Evolutionary conservation across 1,140 invertebrate species (phyloP), one percentile per base, ranked within the genome.

Genomic region (Heterodera schachtii): DNA sequence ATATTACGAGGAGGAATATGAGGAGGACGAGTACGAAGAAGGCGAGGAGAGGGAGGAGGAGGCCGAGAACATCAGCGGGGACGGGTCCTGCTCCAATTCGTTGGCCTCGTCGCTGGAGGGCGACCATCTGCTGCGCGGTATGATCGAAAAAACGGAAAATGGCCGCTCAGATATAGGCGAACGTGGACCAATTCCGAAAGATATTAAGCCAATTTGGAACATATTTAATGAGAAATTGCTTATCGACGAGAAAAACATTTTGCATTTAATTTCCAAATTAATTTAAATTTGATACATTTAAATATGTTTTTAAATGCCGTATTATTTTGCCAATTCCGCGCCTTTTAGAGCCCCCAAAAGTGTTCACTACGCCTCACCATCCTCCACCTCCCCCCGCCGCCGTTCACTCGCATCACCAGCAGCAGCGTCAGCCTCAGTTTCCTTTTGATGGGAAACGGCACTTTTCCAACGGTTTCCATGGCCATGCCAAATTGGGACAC

Each of bases 11-110:
- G 77, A 78, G 47, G 75, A 78, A 43, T 78, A 78, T 47, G 80
- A 81, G 71, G 80, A 81, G 49, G 80, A 78, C 19, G 80, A 78
- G 49, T 77, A 81, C 49, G 78, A 79, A 21, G 78, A 79, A 2
- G 6, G 21, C 16, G 78, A 79, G 31, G 78, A 31, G 41, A 41
- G 41, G 43, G 77, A 78, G 47, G 75, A n/a, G 43, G 64, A 71
- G 47, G n/a, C 49, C 19, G 57, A 66, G 44, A 78, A 69, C 41
- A 21, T 70, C 13, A 69, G 57, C 44, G 70, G 69, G 41, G 69
- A 69, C 47, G 57, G 44, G 16, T 78, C 71, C 31, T 64, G 6
- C 52, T 31, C 78, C 1, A 44, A 79, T 71, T 79, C 80, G 47
- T 31, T 64, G n/a, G 31, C 75, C 70, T 81, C 73, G 31, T 74